Evolutionary conservation across 2,888 invertebrate genomes (phyloP).

Genomic region (Glaucopsyche alexis): DNA sequence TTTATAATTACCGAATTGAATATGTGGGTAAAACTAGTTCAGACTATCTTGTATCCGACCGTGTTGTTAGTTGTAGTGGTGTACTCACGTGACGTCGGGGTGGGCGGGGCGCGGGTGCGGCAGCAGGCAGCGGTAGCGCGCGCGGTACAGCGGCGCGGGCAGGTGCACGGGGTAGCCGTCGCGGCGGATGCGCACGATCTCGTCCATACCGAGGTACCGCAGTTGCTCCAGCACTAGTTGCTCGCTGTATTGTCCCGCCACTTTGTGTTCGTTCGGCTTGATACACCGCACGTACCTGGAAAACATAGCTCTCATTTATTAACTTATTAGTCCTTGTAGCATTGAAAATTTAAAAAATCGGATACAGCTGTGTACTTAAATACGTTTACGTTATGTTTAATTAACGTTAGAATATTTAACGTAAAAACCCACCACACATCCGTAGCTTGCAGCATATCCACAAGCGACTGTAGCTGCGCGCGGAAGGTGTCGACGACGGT

Average conservation of each 20-base stretch:
- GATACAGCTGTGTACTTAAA: too few species aligned
- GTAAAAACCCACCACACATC: conserved; percentile 86
- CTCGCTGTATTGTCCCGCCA: conserved; percentile 88
- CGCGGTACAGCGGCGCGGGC: conserved; percentile 86
- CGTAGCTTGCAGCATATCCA: conserved; percentile 93
- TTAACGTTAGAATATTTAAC: background rate
- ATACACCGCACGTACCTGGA: conserved; percentile 93
- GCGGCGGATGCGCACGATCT: conserved; percentile 93
- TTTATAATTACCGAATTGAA: background rate
- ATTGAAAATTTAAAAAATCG: too few species aligned
- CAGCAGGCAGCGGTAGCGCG: conserved; percentile 87
- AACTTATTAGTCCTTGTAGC: too few species aligned
- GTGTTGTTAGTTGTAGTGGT: too few species aligned
- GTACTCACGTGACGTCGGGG: conserved; percentile 61
- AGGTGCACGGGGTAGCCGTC: conserved; percentile 95
- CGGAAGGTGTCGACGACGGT: conserved; percentile 95
- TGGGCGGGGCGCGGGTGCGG: conserved; percentile 62
- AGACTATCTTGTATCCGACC: too few species aligned
- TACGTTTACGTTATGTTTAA: background rate
- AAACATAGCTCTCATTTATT: background rate
- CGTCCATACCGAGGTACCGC: conserved; percentile 94
- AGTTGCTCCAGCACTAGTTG: conserved; percentile 92
- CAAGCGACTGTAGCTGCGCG: conserved; percentile 91
- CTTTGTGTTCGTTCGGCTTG: conserved; percentile 93
- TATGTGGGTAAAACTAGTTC: too few species aligned